phyloP scores from a whole-genome alignment of 2,797 vertebrate genomes.

The Alfaro cultratus region DNA sequence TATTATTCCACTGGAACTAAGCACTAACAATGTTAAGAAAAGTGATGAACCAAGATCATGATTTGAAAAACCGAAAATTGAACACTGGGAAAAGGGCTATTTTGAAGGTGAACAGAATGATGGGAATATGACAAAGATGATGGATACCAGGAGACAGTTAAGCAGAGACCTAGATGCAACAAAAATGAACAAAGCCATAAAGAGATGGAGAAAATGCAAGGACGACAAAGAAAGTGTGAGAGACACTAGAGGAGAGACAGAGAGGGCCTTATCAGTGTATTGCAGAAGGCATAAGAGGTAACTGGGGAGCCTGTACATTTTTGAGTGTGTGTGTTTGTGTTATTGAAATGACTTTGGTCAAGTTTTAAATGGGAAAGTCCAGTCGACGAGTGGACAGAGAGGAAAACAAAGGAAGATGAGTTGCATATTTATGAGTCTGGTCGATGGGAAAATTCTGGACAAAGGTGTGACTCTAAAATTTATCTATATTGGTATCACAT shows the following conservation, averaged over 20 bases:
- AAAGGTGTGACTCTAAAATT: slow-evolving; percentile 23
- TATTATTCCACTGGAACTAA: background rate
- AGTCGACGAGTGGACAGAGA: slow-evolving; percentile 65
- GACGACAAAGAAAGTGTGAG: slow-evolving; percentile 64
- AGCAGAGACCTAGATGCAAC: slow-evolving; percentile 34
- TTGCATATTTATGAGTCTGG: slow-evolving; percentile 43
- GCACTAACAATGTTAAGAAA: background rate
- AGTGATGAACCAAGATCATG: background rate
- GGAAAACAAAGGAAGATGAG: slow-evolving; percentile 49
- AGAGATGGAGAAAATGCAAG: slow-evolving; percentile 47
- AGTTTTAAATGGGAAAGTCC: slow-evolving; percentile 73
- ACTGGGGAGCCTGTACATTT: slow-evolving; percentile 66
- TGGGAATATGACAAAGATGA: slow-evolving; percentile 10
- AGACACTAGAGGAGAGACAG: slow-evolving; percentile 55
- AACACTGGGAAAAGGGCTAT: background rate
- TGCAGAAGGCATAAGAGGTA: slow-evolving; percentile 79
- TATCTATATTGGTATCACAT: background rate
- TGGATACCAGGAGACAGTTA: slow-evolving; percentile 20
- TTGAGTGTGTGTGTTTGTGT: slow-evolving; percentile 57
- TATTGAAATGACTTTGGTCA: slow-evolving; percentile 82
- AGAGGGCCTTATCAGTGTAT: slow-evolving; percentile 74
- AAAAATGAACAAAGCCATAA: slow-evolving; percentile 50
- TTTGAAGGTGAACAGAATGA: background rate
- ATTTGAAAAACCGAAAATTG: slow-evolving; percentile 1
- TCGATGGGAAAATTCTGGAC: slow-evolving; percentile 43